Evolutionary conservation across 2,888 invertebrate species (phyloP).

Genomic region (Nemoura dubitans): DNA sequence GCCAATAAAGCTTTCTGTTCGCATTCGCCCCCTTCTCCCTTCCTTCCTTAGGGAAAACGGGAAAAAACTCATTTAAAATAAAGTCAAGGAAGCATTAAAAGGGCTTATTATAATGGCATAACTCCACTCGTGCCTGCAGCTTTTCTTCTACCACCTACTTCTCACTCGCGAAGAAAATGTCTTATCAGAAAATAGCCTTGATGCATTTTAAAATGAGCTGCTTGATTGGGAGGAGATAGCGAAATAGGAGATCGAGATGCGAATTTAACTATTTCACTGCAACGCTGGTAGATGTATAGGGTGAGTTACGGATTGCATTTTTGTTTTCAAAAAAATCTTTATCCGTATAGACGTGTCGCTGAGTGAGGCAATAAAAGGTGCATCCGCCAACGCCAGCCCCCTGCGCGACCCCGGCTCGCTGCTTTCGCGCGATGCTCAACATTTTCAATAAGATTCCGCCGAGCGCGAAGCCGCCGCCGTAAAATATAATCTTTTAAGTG

Average conservation of each 20-base stretch:
- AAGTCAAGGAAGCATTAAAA: conserved; percentile 51
- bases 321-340: not conserved
- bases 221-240: not conserved
- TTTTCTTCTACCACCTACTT: not conserved
- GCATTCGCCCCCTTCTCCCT: conserved; percentile 1
- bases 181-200: not conserved
- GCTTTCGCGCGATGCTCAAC: not conserved
- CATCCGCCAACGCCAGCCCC: not conserved
- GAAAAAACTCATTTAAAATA: conserved; percentile 51
- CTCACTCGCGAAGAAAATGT: conserved; percentile 23
- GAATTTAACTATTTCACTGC: not conserved
- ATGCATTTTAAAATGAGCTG: not conserved
- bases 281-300: not conserved
- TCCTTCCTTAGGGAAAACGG: conserved; percentile 42
- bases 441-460: not conserved
- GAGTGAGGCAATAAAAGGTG: not conserved
- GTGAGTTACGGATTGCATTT: not conserved
- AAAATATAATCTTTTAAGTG: conserved; percentile 17
- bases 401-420: no score
- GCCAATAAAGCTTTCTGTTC: conserved; percentile 36
- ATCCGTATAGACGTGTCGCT: not conserved
- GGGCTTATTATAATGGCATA: conserved; percentile 52
- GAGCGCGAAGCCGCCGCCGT: not conserved
- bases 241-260: not conserved
- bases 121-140: conserved; percentile 34